Percentiles rank a stretch among this genome's conserved stretches.
Evolutionary conservation across 2,797 vertebrate species (phyloP).

Genomic region (Clarias platycephalus): DNA sequence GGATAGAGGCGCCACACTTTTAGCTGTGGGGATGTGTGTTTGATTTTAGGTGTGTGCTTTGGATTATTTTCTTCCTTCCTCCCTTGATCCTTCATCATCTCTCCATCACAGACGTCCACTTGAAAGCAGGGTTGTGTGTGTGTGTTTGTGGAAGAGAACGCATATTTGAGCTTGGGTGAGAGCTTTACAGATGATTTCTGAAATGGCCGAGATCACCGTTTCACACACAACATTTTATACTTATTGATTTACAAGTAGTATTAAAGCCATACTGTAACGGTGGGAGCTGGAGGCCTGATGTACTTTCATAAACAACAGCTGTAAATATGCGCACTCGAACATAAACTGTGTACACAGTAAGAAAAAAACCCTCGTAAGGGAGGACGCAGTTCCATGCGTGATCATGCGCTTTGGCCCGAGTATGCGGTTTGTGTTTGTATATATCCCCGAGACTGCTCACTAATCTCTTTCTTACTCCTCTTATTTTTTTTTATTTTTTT

Average conservation of each 20-base stretch:
- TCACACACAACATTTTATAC: neutral
- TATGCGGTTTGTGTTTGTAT: slow-evolving; percentile 71
- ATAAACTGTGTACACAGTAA: slow-evolving; percentile 20
- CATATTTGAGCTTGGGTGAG: neutral
- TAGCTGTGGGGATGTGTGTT: slow-evolving; percentile 35
- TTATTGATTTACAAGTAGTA: too few species aligned
- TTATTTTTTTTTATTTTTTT: slow-evolving; percentile 3
- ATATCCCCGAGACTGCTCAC: slow-evolving; percentile 46
- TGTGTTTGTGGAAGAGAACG: neutral
- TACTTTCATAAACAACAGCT: slow-evolving; percentile 30
- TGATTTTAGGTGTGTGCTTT: slow-evolving; percentile 38
- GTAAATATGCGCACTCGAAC: slow-evolving; percentile 21
- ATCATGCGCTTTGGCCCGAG: slow-evolving; percentile 57
- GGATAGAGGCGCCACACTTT: slow-evolving; percentile 28
- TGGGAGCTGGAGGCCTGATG: neutral
- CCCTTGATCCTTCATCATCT: slow-evolving; percentile 15
- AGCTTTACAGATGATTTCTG: neutral
- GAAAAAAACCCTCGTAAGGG: neutral
- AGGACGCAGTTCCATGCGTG: neutral
- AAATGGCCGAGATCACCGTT: neutral
- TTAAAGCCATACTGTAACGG: neutral
- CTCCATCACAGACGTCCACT: neutral
- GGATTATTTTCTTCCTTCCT: slow-evolving; percentile 32
- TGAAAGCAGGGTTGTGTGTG: neutral
- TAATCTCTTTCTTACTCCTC: slow-evolving; percentile 7